Base-by-base conservation (phyloP, 2,113 vertebrate species). In the Echinops telfairi region DNA sequence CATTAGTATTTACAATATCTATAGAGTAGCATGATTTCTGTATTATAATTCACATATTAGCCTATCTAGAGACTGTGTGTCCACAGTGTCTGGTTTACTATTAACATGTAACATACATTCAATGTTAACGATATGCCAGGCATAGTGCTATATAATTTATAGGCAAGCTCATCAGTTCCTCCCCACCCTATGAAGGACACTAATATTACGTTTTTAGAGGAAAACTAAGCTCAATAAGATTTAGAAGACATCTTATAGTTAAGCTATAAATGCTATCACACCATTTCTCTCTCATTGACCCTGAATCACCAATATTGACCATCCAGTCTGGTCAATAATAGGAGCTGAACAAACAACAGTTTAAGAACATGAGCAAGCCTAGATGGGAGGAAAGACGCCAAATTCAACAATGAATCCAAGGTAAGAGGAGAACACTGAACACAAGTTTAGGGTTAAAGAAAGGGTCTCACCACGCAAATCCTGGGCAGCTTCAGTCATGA, bases 211-310 rank as follows among this genome's bases (percentile, higher is more conserved):
- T 68, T 86, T 76, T 36, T 58, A 66, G 85, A 80, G 43, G 29
- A 90, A 86, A 88, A 92, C 22, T 91, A 83, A 40, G 31, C 58
- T 75, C 20, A 76, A n/a, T 2, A 90, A 94, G 53, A 86, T 31
- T 79, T 60, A 93, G 53, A 85, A 83, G 68, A n/a, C 33, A 25
- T 82, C 38, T 40, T 84, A 68, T 71, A 53, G 85, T 75, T 57
- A 77, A 62, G 66, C 31, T 22, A 0, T 60, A 38, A 75, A 25
- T 17, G 47, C 23, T 57, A 76, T 29, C 40, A 92, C 81, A 64
- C 58, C 20, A 25, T 81, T 58, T 9, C 10, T 68, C 66, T 79
- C 47, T 66, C 0, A 29, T 19, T 83, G 47, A 38, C 15, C 15
- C 57, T 57, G 2, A 36, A 36, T 81, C 23, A 88, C 33, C n/a